Conservation (phyloP, 2,797 vertebrate species). For the Gouania willdenowi region DNA sequence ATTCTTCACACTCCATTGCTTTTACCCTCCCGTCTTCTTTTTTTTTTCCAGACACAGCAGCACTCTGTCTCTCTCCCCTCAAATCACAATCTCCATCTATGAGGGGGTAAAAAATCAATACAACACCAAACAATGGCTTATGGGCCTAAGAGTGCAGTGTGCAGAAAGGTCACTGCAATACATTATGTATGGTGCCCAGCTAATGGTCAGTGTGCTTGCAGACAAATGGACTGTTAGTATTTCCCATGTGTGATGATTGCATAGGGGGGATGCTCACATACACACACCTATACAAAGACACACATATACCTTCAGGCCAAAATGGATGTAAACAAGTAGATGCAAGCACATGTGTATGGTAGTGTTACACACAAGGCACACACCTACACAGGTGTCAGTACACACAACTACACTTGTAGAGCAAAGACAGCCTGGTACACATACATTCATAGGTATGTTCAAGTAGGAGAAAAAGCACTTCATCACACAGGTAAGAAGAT, state of each 20-base stretch:
- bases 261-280: conserved; percentile 18
- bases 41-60: conserved; percentile 51
- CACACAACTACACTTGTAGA: neutral
- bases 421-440: neutral
- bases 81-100: conserved; percentile 68
- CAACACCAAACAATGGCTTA: conserved; percentile 73
- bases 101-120: conserved; percentile 69
- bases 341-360: neutral
- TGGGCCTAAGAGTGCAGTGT: conserved; percentile 64
- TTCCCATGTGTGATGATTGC: conserved; percentile 46
- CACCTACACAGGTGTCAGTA: neutral
- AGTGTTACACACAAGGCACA: too few relatives aligned
- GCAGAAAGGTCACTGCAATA: conserved; percentile 73
- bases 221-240: conserved; percentile 69
- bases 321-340: conserved; percentile 12
- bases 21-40: conserved; percentile 48
- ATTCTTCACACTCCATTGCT: conserved; percentile 66
- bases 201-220: conserved; percentile 69
- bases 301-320: neutral
- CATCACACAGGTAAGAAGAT: neutral
- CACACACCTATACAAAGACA: neutral
- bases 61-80: conserved; percentile 53
- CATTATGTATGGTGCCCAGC: conserved; percentile 72
- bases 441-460: neutral
- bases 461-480: neutral